Conservation (phyloP, 1,140 invertebrate genomes). For the Psix sp. region DNA sequence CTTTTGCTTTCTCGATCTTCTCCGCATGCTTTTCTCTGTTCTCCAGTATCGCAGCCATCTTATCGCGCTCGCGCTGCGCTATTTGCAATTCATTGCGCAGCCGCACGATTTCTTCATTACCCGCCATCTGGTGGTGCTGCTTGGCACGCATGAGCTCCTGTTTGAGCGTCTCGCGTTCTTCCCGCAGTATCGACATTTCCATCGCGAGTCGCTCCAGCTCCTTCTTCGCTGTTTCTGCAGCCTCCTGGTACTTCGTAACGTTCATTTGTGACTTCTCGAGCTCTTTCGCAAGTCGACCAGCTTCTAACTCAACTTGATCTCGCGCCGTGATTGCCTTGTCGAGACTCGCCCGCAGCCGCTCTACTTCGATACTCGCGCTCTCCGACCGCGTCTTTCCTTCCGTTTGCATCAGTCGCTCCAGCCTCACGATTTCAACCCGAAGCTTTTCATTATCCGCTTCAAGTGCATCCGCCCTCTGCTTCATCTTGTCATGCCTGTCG, state of each 20-base stretch:
- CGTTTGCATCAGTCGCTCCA: constrained; percentile 81
- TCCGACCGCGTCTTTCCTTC: constrained; percentile 76
- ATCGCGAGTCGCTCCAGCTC: constrained; percentile 89
- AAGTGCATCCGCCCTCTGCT: constrained; percentile 81
- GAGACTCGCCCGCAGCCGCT: constrained; percentile 88
- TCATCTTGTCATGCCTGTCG: constrained; percentile 89
- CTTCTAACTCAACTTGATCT: constrained; percentile 89
- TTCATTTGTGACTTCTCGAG: constrained; percentile 90
- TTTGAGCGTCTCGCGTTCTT: constrained; percentile 84
- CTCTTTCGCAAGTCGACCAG: constrained; percentile 89
- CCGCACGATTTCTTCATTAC: constrained; percentile 76
- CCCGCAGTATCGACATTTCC: constrained; percentile 87
- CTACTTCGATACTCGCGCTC: constrained; percentile 83
- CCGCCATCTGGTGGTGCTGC: constrained; percentile 83
- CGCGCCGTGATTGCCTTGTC: constrained; percentile 88
- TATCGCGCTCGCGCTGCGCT: constrained; percentile 83
- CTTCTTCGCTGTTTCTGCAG: constrained; percentile 85
- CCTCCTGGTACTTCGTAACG: constrained; percentile 87
- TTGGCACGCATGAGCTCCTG: constrained; percentile 82
- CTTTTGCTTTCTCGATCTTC: constrained; percentile 88
- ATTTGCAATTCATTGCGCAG: constrained; percentile 85
- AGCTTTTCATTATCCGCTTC: constrained; percentile 87
- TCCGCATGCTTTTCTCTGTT: constrained; percentile 87
- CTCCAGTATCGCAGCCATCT: constrained; percentile 84
- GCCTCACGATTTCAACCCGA: constrained; percentile 82